Evolutionary conservation across 2,113 vertebrate species (phyloP).

Genomic region (Bufo gargarizans): DNA sequence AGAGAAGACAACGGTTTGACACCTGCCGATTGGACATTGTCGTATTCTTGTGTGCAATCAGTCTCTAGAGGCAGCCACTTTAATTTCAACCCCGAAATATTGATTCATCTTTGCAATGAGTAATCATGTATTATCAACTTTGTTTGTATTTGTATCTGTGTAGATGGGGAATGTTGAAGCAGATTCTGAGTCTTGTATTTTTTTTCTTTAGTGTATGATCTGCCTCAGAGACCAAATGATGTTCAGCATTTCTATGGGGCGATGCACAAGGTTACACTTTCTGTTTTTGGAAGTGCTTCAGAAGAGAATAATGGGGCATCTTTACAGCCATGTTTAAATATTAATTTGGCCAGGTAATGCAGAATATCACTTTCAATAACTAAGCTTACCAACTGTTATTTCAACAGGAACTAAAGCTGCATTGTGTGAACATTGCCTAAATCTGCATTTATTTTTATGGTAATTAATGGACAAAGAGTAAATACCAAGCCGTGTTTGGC

Average conservation of each 20-base stretch:
- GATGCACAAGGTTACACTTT: constrained; percentile 83
- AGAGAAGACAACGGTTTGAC: neutral
- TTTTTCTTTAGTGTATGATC: constrained; percentile 76
- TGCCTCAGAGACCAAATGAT: constrained; percentile 82
- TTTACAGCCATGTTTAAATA: constrained; percentile 60
- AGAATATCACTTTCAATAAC: neutral
- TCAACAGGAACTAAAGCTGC: neutral
- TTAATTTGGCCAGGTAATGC: constrained; percentile 74
- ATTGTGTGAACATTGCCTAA: neutral
- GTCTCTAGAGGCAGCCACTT: neutral
- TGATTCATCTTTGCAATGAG: neutral
- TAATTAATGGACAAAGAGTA: too few relatives aligned
- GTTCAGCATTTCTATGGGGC: constrained; percentile 85
- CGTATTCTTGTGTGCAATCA: too few relatives aligned
- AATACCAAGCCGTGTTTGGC: too few relatives aligned
- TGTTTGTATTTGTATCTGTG: neutral
- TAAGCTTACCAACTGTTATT: neutral
- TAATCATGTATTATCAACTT: neutral
- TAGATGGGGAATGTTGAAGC: neutral
- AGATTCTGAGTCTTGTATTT: neutral
- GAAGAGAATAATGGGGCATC: constrained; percentile 61
- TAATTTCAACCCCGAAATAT: neutral
- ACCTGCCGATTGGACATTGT: neutral
- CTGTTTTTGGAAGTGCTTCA: constrained; percentile 74
- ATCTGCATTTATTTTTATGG: neutral